phyloP scores from a whole-genome alignment of 1,140 invertebrate species.

The Triops cancriformis region DNA sequence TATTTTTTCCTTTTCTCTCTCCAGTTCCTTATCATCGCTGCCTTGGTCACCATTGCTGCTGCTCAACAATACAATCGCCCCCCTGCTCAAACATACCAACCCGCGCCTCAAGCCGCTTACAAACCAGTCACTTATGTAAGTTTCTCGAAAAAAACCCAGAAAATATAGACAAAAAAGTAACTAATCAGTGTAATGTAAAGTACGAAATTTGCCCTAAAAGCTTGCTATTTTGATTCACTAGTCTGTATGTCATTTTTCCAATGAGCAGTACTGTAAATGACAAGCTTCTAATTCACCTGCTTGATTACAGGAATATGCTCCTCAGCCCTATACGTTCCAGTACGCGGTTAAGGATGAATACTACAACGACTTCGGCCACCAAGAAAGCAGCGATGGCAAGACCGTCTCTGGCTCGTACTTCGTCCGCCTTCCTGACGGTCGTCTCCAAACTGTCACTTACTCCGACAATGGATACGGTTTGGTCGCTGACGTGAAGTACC shows the following conservation, averaged over 20 bases:
- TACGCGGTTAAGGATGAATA: conserved; percentile 32
- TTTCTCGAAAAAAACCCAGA: no score
- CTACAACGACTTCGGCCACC: conserved; percentile 31
- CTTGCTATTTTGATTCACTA: no score
- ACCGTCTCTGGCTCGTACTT: conserved; percentile 30
- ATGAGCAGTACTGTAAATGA: no score
- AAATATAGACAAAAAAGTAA: no score
- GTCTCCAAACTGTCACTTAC: conserved; percentile 30
- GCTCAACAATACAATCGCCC: conserved; percentile 15
- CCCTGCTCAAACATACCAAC: background rate
- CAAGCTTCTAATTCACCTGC: no score
- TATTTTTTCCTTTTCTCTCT: background rate
- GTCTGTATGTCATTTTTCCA: no score
- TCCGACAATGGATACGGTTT: conserved; percentile 26
- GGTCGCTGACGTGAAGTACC: conserved; percentile 25
- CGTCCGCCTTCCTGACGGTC: conserved; percentile 32
- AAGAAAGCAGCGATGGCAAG: conserved; percentile 33
- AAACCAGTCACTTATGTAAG: background rate
- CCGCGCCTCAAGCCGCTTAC: background rate
- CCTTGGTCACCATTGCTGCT: conserved; percentile 20
- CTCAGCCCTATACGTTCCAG: conserved; percentile 30
- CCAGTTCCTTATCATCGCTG: conserved; percentile 18
- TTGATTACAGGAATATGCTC: background rate
- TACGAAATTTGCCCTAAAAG: no score
- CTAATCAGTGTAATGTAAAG: no score